Evolutionary conservation across 2,888 invertebrate genomes (phyloP).

Genomic region (Leptopilina drosophilae): DNA sequence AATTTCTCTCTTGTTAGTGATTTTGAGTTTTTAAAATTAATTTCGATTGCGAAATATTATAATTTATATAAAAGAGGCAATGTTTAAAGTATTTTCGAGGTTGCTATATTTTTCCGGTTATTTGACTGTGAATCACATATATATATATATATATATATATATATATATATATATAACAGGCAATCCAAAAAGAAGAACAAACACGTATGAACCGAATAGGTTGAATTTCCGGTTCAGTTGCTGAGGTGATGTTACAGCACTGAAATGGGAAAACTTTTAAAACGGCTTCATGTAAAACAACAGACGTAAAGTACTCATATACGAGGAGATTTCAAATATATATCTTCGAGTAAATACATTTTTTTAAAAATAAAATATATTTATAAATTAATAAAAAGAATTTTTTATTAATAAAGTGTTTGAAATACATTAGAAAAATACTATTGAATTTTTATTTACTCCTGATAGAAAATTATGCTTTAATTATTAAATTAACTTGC

Average conservation of each 20-base stretch:
- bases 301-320: conserved; percentile 26
- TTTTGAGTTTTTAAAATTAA: neutral
- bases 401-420: too few relatives aligned
- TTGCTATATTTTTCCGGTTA: neutral
- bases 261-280: conserved; percentile 45
- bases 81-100: neutral
- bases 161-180: conserved; percentile 11
- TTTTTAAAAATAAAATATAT: too few relatives aligned
- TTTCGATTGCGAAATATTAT: neutral
- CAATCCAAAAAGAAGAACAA: conserved; percentile 40
- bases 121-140: neutral
- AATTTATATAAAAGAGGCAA: neutral
- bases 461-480: too few relatives aligned
- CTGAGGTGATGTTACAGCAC: conserved; percentile 34
- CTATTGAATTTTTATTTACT: too few relatives aligned
- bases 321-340: neutral
- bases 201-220: conserved; percentile 24
- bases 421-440: too few relatives aligned
- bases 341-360: neutral
- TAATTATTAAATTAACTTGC: too few relatives aligned
- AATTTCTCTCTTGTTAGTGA: neutral
- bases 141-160: neutral
- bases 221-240: conserved; percentile 34
- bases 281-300: conserved; percentile 17
- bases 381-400: too few relatives aligned